Evolutionary conservation across 2,888 invertebrate species (phyloP).

Genomic region (Ceriagrion tenellum): DNA sequence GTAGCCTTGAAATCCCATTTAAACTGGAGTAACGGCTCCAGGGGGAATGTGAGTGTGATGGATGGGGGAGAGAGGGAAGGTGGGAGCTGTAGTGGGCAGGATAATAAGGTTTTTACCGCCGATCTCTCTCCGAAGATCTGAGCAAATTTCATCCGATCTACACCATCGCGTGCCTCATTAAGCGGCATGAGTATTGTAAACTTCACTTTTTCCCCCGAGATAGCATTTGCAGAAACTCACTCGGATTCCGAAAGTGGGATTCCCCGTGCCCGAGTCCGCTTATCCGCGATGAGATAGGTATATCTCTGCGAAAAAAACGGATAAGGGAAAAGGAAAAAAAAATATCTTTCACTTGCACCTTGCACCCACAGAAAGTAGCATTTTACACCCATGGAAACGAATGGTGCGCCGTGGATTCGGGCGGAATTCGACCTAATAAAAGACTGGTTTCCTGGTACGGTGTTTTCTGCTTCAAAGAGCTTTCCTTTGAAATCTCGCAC

Average conservation of each 20-base stretch:
- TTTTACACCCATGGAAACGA: slow-evolving; percentile 13
- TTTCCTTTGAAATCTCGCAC: background rate
- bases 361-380: slow-evolving; percentile 12
- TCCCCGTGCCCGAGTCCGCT: background rate
- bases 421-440: slow-evolving; percentile 17
- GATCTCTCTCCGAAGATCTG: slow-evolving; percentile 34
- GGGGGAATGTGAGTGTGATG: too few species aligned
- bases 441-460: slow-evolving; percentile 12
- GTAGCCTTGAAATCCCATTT: slow-evolving; percentile 59
- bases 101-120: slow-evolving; percentile 41
- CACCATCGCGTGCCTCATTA: slow-evolving; percentile 13
- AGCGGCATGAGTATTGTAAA: slow-evolving; percentile 14
- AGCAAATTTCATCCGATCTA: slow-evolving; percentile 34
- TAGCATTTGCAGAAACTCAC: background rate
- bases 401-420: slow-evolving; percentile 10
- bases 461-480: background rate
- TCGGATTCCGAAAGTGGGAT: background rate
- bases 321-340: background rate
- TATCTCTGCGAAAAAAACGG: background rate
- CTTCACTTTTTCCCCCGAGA: background rate
- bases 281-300: background rate
- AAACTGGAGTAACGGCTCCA: slow-evolving; percentile 43
- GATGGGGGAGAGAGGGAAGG: too few species aligned
- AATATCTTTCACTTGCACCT: background rate
- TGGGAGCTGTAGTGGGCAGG: background rate